phyloP scores from a whole-genome alignment of 2,888 invertebrate species.

The Incurvaria masculella region DNA sequence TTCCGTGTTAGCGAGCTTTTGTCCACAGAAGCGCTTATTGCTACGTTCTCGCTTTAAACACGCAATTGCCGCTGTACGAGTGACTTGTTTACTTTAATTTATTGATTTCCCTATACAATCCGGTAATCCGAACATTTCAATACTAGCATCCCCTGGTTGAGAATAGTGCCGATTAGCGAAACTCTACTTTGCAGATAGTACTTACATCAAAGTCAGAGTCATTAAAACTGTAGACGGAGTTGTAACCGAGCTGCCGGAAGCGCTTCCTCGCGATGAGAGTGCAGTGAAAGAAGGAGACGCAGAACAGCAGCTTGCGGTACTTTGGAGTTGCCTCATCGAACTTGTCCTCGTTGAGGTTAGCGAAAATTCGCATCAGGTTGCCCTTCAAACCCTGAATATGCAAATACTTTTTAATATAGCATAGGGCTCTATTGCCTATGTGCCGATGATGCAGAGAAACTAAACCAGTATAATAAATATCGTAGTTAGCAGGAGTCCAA shows the following conservation, averaged over 20 bases:
- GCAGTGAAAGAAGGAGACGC: constrained; percentile 84
- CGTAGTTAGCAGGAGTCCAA: neutral
- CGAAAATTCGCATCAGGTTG: constrained; percentile 81
- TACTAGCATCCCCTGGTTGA: too few species aligned
- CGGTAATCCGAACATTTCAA: too few species aligned
- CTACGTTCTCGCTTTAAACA: too few species aligned
- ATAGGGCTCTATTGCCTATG: neutral
- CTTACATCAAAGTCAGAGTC: constrained; percentile 86
- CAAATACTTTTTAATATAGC: too few species aligned
- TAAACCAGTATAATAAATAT: neutral
- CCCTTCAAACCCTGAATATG: constrained; percentile 71
- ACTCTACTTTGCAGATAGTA: too few species aligned
- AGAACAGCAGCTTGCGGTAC: constrained; percentile 76
- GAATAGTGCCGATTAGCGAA: too few species aligned
- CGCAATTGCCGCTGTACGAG: too few species aligned
- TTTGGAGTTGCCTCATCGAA: constrained; percentile 69
- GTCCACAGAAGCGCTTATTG: too few species aligned
- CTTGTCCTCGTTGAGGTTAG: constrained; percentile 72
- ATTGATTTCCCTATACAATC: too few species aligned
- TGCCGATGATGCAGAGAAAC: neutral
- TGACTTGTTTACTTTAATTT: too few species aligned
- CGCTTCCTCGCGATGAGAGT: constrained; percentile 80
- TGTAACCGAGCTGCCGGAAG: constrained; percentile 88
- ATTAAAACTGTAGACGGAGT: constrained; percentile 86
- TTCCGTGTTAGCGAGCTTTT: too few species aligned